Conservation (phyloP, 2,797 vertebrate species). For the Sebastes diaconus region DNA sequence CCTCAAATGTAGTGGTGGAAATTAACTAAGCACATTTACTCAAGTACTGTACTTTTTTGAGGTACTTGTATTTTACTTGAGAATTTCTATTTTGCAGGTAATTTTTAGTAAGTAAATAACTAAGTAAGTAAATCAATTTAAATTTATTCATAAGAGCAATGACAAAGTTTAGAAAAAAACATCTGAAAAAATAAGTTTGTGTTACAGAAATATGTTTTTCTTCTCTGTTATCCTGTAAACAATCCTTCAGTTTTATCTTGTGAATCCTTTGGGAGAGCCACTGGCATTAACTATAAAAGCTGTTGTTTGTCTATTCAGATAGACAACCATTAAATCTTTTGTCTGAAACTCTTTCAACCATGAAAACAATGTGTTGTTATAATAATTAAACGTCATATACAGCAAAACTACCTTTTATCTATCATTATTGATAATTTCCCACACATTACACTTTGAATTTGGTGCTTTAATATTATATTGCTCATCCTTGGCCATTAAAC, state of each 20-base stretch:
- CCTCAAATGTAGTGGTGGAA: too few species aligned
- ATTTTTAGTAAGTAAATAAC: too few species aligned
- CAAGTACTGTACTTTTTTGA: too few species aligned
- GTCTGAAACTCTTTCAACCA: background rate
- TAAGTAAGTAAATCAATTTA: too few species aligned
- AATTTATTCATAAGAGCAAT: background rate
- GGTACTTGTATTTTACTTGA: too few species aligned
- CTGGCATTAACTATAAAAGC: background rate
- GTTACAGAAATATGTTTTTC: background rate
- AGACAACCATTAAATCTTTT: background rate
- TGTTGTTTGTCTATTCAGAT: background rate
- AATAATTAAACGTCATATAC: background rate
- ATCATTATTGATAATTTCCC: background rate
- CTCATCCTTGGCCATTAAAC: background rate
- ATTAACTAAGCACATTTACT: too few species aligned
- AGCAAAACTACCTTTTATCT: background rate
- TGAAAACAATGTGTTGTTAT: background rate
- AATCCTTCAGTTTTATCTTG: background rate
- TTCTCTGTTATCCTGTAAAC: background rate
- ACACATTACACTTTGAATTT: background rate
- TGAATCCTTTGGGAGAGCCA: background rate
- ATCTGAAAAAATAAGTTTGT: background rate
- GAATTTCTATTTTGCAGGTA: too few species aligned
- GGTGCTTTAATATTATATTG: background rate
- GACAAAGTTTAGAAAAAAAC: background rate